These are phyloP conservation scores for Caretta caretta DNA, from an alignment of 2,113 vertebrate species.

Conservation along the genomic window DNA sequence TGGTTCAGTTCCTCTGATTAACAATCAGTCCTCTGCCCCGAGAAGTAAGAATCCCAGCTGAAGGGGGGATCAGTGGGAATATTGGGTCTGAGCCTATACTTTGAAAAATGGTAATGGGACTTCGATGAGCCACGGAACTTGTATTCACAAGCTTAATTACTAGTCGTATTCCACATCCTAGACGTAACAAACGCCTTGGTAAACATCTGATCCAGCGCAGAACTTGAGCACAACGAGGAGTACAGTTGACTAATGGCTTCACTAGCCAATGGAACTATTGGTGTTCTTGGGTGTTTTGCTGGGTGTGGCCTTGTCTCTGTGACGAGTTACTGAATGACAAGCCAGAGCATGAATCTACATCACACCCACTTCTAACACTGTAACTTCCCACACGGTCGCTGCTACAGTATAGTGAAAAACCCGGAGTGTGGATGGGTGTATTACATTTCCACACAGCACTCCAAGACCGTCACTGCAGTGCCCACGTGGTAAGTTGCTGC, in stretches of 20 bases:
- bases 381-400: background rate
- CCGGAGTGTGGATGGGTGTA: no score
- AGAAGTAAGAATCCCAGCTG: background rate
- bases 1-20: background rate
- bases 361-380: background rate
- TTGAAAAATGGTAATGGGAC: background rate
- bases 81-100: background rate
- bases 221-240: background rate
- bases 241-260: background rate
- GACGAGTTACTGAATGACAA: background rate
- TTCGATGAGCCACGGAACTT: background rate
- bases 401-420: background rate
- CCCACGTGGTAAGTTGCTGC: no score
- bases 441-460: no score
- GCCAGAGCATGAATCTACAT: background rate
- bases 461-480: no score
- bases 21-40: background rate
- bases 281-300: background rate
- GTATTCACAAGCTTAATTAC: fast-evolving
- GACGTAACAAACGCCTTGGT: background rate
- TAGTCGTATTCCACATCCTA: background rate
- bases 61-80: background rate
- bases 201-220: background rate
- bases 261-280: background rate
- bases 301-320: background rate